These are phyloP conservation scores for Anoplophora glabripennis DNA, from an alignment of 1,140 invertebrate genomes.

Conservation along the genomic window DNA sequence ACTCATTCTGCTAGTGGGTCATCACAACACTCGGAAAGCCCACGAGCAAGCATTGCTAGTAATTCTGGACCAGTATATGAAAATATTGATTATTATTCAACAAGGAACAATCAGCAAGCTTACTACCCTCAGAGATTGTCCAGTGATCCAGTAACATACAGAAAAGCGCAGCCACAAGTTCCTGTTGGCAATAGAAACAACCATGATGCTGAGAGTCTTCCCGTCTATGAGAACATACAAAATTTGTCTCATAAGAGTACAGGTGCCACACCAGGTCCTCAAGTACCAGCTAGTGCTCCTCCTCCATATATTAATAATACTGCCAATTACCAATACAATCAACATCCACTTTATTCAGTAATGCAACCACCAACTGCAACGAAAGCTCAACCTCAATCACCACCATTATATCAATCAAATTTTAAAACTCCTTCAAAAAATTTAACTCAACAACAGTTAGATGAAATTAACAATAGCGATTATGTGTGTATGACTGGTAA, in stretches of 20 bases:
- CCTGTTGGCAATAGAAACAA: constrained; percentile 56
- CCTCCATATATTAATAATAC: constrained; percentile 31
- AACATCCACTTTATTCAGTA: constrained; percentile 38
- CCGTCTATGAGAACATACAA: constrained; percentile 73
- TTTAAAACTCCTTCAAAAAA: constrained; percentile 25
- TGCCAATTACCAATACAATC: constrained; percentile 19
- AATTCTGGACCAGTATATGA: constrained; percentile 69
- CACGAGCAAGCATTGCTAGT: constrained; percentile 54
- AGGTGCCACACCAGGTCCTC: constrained; percentile 36
- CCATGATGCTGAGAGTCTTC: constrained; percentile 46
- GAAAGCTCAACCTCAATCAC: constrained; percentile 20
- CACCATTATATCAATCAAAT: constrained; percentile 19
- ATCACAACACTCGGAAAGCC: constrained; percentile 62
- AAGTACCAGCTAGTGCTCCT: constrained; percentile 36
- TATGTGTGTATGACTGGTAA: constrained; percentile 70
- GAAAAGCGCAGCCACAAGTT: constrained; percentile 56
- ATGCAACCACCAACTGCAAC: constrained; percentile 31
- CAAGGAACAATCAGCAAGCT: constrained; percentile 54
- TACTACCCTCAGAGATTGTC: constrained; percentile 59
- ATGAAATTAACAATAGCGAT: constrained; percentile 66
- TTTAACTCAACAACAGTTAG: constrained; percentile 46
- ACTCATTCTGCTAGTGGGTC: constrained; percentile 57
- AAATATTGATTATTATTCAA: constrained; percentile 74
- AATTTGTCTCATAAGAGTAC: constrained; percentile 50
- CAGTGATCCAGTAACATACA: constrained; percentile 37